Evolutionary conservation across 2,113 vertebrate genomes (phyloP).

Genomic region (Xiphias gladius): DNA sequence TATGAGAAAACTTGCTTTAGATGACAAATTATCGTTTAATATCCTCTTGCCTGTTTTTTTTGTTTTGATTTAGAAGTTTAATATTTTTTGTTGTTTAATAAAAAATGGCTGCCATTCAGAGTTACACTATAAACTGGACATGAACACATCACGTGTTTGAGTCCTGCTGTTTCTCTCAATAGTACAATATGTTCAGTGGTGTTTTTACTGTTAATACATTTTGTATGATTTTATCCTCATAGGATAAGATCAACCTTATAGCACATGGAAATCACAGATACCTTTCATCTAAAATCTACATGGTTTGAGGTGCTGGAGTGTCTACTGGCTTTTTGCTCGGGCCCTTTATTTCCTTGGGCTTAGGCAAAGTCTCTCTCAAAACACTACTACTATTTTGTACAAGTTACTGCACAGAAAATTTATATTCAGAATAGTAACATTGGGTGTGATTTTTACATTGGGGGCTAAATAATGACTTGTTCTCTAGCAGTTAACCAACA

Average conservation of each 20-base stretch:
- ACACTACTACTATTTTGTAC: background rate
- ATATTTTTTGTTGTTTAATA: background rate
- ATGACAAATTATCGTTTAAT: background rate
- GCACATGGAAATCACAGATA: background rate
- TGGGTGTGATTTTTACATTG: too few species aligned
- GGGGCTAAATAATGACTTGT: too few species aligned
- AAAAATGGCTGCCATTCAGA: background rate
- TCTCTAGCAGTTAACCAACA: too few species aligned
- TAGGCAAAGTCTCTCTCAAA: background rate
- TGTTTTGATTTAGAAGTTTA: background rate
- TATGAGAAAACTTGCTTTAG: slow-evolving; percentile 1
- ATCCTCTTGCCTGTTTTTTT: background rate
- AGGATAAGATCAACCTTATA: too few species aligned
- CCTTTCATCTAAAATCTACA: background rate
- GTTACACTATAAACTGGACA: background rate
- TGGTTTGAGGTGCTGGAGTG: background rate
- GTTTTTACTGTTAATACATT: background rate
- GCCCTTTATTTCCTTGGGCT: background rate
- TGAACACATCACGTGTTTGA: background rate
- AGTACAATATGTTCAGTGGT: background rate
- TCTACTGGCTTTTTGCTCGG: background rate
- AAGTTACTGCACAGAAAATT: too few species aligned
- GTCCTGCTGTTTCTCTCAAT: background rate
- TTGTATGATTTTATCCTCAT: background rate
- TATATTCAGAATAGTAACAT: background rate